Percentiles rank a stretch among this genome's conserved stretches.
Conservation (phyloP, 2,888 invertebrate genomes). For the Anticlea derivata region DNA sequence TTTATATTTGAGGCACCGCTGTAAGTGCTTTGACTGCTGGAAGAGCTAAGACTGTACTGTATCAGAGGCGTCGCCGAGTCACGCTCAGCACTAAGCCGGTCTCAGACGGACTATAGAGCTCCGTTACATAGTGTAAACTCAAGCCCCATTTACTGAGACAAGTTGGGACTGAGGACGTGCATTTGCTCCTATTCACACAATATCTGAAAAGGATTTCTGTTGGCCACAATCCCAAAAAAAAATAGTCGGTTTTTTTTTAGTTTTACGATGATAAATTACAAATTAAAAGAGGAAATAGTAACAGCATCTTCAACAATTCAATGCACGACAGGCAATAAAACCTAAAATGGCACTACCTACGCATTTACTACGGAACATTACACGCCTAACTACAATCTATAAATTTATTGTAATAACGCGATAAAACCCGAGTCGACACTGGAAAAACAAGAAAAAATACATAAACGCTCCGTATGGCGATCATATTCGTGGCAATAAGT, state of each 20-base stretch:
- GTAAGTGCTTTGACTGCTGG: conserved; percentile 43
- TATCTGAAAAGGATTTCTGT: background rate
- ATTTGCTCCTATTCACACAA: conserved; percentile 3
- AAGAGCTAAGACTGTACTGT: conserved; percentile 42
- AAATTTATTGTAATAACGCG: conserved; percentile 52
- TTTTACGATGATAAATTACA: too few species aligned
- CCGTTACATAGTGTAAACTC: conserved; percentile 35
- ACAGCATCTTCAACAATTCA: conserved; percentile 16
- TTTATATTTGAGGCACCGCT: conserved; percentile 39
- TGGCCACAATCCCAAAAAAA: too few species aligned
- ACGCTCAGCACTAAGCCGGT: conserved; percentile 41
- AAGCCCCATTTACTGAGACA: conserved; percentile 35
- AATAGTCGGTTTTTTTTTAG: too few species aligned
- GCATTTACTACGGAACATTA: conserved; percentile 42
- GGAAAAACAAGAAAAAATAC: conserved; percentile 53
- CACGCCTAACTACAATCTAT: conserved; percentile 47
- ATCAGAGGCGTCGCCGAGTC: conserved; percentile 41
- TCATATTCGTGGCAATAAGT: conserved; percentile 69
- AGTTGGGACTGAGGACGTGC: conserved; percentile 23
- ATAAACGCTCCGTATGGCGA: conserved; percentile 57
- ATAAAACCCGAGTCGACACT: conserved; percentile 51
- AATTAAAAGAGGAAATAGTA: background rate
- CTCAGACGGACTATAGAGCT: conserved; percentile 36
- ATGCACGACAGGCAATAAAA: conserved; percentile 31
- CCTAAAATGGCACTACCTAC: conserved; percentile 21